Base-by-base conservation (phyloP, 2,797 vertebrate species). In the Psittacula echo region DNA sequence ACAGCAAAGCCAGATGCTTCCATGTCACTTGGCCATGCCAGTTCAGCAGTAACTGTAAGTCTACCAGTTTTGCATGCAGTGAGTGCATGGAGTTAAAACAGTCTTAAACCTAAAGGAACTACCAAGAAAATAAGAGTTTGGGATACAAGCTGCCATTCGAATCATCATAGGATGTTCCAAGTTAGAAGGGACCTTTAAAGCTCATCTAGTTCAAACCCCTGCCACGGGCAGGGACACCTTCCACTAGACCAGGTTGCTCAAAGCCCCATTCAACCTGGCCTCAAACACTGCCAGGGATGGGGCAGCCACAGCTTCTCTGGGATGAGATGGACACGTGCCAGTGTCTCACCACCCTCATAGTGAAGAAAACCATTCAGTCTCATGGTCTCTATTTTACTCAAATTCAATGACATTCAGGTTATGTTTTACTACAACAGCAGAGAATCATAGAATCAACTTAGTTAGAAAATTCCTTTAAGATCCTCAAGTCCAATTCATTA, bases 21-120 rank as follows among this genome's bases (percentile, higher is more conserved):
- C 2, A 0, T 7, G 18, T 21, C 42, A 32, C 70, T 34, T 7
- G 19, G 47, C 51, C 22, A 23, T 1, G 2, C 21, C 64, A 81
- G 22, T 8, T 72, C 37, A 47, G 53, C 60, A 56, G 47, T 60
- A 56, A 30, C 5, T 32, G 54, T 20, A 41, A 20, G 13, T 24
- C 64, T 51, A 37, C 7, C 2, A 2, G 51, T 29, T 45, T 37
- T 7, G 1, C 5, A 5, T 0, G 4, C 18, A 34, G 10, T 1
- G 21, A 56, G 30, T 3, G 23, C 19, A 32, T 4, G 0, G 6
- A 71, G 18, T 19, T 71, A 34, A 61, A 66, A 37, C 29, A 12
- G 50, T 66, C 58, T 72, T 56, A 51, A 56, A 18, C 66, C n/a
- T 37, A 24, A 50, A 47, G 24, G 39, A 76, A 50, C 26, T 23